Evolutionary conservation across 2,113 vertebrate genomes (phyloP).

Genomic region (Lepus americanus): DNA sequence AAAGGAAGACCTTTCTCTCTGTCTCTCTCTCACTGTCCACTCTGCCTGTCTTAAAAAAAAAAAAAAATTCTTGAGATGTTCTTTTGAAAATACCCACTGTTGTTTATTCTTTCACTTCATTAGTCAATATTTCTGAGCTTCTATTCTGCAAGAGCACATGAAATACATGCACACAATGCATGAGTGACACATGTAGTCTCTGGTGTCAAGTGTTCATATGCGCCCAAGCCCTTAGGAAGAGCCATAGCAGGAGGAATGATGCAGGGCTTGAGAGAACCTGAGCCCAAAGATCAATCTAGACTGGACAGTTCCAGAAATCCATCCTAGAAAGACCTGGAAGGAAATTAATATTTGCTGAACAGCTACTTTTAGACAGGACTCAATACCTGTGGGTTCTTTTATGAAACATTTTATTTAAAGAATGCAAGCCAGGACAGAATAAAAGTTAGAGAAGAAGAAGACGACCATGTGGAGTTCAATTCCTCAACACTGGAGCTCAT

Average conservation of each 20-base stretch:
- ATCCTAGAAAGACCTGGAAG: neutral
- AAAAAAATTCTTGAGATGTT: neutral
- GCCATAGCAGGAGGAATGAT: neutral
- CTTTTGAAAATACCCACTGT: neutral
- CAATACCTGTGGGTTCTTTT: neutral
- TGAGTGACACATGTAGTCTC: neutral
- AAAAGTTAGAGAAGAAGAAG: neutral
- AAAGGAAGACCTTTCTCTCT: no score
- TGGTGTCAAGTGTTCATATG: neutral
- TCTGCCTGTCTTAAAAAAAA: no score
- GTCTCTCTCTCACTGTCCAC: no score
- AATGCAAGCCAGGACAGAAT: neutral
- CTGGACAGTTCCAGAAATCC: neutral
- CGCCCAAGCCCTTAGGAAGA: neutral
- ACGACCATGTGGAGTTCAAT: neutral
- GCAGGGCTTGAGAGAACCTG: neutral
- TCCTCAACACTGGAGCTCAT: neutral
- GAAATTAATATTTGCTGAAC: neutral
- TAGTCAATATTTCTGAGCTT: neutral
- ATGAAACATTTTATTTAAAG: conserved; percentile 32
- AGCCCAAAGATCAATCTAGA: neutral
- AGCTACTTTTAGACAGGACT: neutral
- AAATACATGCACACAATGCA: neutral
- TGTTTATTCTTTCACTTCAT: conserved; percentile 11
- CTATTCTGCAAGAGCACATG: neutral